Conservation (phyloP, 2,888 invertebrate species). For the Teleogryllus oceanicus region DNA sequence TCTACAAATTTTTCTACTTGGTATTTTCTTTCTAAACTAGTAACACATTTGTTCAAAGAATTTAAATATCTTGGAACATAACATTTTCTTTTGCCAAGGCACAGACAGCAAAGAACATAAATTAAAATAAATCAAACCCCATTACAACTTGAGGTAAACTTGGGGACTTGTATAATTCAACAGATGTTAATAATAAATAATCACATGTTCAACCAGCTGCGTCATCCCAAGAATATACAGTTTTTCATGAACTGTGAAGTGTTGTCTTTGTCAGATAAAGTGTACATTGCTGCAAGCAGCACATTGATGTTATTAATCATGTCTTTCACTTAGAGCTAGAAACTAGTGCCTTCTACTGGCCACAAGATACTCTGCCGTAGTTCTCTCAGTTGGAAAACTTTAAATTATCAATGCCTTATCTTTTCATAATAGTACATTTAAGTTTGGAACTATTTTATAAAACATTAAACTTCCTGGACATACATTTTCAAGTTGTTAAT, state of each 20-base stretch:
- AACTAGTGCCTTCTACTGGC: slow-evolving; percentile 7
- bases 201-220: neutral
- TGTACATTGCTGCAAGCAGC: neutral
- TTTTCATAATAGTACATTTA: too few species aligned
- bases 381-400: neutral
- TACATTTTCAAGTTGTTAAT: too few species aligned
- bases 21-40: neutral
- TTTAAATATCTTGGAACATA: neutral
- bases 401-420: too few species aligned
- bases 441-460: too few species aligned
- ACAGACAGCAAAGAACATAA: neutral
- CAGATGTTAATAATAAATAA: neutral
- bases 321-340: neutral
- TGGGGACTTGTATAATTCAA: neutral
- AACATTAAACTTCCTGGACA: too few species aligned
- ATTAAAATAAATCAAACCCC: neutral
- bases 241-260: neutral
- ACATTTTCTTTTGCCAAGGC: neutral
- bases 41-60: neutral
- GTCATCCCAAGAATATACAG: neutral
- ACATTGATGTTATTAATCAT: neutral
- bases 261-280: neutral
- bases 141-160: neutral
- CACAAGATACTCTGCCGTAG: neutral
- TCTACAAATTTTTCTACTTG: neutral